Conservation (phyloP, 2,113 vertebrate genomes). For the Prunella himalayana region DNA sequence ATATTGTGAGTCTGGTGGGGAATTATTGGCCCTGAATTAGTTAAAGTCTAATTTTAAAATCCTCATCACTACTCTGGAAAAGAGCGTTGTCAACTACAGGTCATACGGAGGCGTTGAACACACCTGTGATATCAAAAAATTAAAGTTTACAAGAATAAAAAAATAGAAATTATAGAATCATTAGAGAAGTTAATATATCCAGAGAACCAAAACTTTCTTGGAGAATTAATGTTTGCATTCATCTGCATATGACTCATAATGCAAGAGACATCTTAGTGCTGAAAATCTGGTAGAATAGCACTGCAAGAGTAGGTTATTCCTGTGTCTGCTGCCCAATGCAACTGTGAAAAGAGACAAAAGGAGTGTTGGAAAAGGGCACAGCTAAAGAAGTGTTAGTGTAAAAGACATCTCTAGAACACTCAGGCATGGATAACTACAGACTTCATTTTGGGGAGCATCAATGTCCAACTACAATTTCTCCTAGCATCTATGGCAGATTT, state of each 20-base stretch:
- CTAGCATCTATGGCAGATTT: background rate
- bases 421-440: background rate
- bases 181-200: background rate
- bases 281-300: background rate
- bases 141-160: background rate
- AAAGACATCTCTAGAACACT: accelerated
- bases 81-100: background rate
- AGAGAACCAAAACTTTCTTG: background rate
- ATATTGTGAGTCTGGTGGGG: background rate
- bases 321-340: background rate
- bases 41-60: background rate
- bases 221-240: background rate
- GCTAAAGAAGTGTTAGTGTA: background rate
- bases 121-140: background rate
- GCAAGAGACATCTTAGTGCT: background rate
- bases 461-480: background rate
- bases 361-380: background rate
- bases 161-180: background rate
- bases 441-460: background rate
- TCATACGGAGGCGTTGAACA: background rate
- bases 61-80: background rate
- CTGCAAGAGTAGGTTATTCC: background rate
- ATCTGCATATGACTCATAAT: background rate
- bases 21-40: background rate
- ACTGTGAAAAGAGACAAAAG: background rate